Evolutionary conservation across 2,113 vertebrate species (phyloP).

Genomic region (Ascaphus truei): DNA sequence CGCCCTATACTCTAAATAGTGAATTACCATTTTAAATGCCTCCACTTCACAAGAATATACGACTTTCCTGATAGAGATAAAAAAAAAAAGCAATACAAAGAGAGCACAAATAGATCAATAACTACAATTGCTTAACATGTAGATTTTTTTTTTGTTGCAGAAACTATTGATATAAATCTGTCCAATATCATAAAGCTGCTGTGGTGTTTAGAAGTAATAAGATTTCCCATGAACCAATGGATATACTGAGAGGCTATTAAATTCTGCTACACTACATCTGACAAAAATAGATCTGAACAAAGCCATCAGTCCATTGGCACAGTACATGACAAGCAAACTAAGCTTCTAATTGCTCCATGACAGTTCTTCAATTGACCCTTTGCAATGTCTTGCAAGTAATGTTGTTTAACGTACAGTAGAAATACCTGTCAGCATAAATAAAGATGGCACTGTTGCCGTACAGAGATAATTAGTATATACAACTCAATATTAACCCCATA

Average conservation of each 20-base stretch:
- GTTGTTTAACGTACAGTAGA: conserved; percentile 29
- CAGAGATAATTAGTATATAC: conserved; percentile 16
- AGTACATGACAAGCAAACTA: conserved; percentile 33
- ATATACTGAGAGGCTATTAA: neutral
- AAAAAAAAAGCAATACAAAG: neutral
- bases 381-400: conserved; percentile 24
- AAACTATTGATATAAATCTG: neutral
- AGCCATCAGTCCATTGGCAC: conserved; percentile 11
- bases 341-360: conserved; percentile 34
- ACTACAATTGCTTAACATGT: neutral
- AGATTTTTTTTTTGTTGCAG: neutral
- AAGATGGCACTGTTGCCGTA: neutral
- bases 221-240: neutral
- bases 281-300: conserved; percentile 14
- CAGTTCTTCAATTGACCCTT: conserved; percentile 37
- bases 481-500: conserved; percentile 1
- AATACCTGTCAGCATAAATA: conserved; percentile 32
- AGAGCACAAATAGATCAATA: neutral
- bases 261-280: conserved; percentile 4
- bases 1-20: no score
- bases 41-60: neutral
- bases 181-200: neutral
- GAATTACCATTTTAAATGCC: neutral
- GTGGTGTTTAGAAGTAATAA: neutral
- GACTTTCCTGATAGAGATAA: neutral